Evolutionary conservation across 2,797 vertebrate species (phyloP).

Genomic region (Helostoma temminkii): DNA sequence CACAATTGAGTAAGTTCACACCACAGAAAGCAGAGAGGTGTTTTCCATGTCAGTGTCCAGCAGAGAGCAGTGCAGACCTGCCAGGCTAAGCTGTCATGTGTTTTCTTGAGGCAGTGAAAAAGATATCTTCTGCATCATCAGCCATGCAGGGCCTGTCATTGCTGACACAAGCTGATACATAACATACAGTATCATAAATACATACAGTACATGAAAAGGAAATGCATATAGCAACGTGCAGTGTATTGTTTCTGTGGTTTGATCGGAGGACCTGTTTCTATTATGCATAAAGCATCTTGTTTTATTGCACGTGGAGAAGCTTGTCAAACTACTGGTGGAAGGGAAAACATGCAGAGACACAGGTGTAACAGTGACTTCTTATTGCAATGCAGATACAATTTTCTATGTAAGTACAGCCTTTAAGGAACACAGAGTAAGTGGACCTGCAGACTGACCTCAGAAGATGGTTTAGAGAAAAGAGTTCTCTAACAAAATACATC

Average conservation of each 20-base stretch:
- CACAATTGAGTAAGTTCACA: neutral
- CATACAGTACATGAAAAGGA: neutral
- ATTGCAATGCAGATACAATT: conserved; percentile 14
- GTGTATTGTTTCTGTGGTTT: neutral
- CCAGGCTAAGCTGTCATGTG: neutral
- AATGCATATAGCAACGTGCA: neutral
- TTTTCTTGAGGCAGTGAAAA: neutral
- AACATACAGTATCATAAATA: neutral
- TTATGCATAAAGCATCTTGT: neutral
- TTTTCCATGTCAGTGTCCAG: neutral
- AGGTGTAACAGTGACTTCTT: conserved; percentile 12
- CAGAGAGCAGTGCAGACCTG: neutral
- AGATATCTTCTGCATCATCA: neutral
- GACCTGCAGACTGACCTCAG: conserved; percentile 11
- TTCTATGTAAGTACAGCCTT: conserved; percentile 22
- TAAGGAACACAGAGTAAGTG: conserved; percentile 3
- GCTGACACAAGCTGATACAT: neutral
- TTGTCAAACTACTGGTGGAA: too few species aligned
- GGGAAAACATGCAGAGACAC: neutral
- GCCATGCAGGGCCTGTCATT: neutral
- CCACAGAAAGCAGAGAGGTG: neutral
- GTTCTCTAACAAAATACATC: too few species aligned
- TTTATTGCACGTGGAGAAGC: neutral
- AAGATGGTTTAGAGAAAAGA: neutral
- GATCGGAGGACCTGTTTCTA: neutral